Evolutionary conservation across 2,113 vertebrate genomes (phyloP).

Genomic region (Rana temporaria): DNA sequence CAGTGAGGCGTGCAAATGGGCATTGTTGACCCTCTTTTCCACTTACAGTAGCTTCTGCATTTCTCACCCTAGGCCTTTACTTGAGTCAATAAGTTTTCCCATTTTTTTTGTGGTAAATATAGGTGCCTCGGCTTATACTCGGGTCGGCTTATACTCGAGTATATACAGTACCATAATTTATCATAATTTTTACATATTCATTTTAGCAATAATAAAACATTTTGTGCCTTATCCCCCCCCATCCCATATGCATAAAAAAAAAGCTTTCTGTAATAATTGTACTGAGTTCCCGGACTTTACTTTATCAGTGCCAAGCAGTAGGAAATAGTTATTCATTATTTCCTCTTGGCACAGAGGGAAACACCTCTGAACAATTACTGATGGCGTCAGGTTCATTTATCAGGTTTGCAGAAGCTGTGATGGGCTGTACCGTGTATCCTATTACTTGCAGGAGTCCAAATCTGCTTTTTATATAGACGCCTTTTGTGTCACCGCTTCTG

Average conservation of each 20-base stretch:
- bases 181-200: too few relatives aligned
- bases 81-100: too few relatives aligned
- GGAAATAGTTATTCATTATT: constrained; percentile 43
- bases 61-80: too few relatives aligned
- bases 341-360: constrained; percentile 39
- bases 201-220: too few relatives aligned
- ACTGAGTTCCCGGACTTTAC: constrained; percentile 10
- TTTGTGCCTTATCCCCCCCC: too few relatives aligned
- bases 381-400: constrained; percentile 53
- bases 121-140: too few relatives aligned
- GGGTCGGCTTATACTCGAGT: too few relatives aligned
- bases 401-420: constrained; percentile 36
- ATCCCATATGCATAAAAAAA: background rate
- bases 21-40: too few relatives aligned
- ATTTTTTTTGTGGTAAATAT: too few relatives aligned
- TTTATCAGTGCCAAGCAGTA: constrained; percentile 50
- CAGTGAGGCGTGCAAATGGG: too few relatives aligned
- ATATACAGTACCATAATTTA: too few relatives aligned
- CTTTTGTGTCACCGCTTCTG: background rate
- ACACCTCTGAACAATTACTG: constrained; percentile 50
- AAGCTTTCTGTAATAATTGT: background rate
- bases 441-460: constrained; percentile 26
- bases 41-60: too few relatives aligned
- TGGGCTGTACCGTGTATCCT: constrained; percentile 48
- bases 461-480: background rate